Evolutionary conservation across 2,888 invertebrate genomes (phyloP).

Genomic region (Bhutanitis thaidina): DNA sequence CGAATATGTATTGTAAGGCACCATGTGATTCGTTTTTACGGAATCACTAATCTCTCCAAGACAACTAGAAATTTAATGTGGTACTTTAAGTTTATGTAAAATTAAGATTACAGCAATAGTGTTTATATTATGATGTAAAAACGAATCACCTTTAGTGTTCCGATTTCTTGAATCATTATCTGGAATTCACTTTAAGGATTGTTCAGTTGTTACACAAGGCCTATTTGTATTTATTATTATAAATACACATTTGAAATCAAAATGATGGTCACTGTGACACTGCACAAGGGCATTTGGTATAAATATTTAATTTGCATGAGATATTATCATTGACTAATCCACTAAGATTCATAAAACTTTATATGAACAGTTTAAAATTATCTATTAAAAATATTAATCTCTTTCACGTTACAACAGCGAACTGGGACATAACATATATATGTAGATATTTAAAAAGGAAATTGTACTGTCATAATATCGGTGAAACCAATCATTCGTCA

Average conservation of each 20-base stretch:
- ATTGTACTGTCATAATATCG: background rate
- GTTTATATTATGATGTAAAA: constrained; percentile 4
- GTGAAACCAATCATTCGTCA: background rate
- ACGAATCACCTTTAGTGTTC: constrained; percentile 15
- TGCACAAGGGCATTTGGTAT: constrained; percentile 7
- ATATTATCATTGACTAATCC: constrained; percentile 28
- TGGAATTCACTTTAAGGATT: background rate
- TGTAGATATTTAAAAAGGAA: constrained; percentile 5
- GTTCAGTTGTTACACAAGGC: constrained; percentile 1
- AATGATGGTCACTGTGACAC: background rate
- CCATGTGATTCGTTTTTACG: constrained; percentile 16
- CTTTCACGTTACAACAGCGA: constrained; percentile 33
- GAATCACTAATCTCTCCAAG: background rate
- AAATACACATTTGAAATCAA: background rate
- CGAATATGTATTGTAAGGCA: constrained; percentile 9
- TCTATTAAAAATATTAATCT: constrained; percentile 54
- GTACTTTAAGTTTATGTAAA: too few relatives aligned
- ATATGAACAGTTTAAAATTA: constrained; percentile 45
- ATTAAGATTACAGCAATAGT: background rate
- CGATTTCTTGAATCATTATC: background rate
- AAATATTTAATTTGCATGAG: constrained; percentile 10
- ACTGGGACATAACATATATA: constrained; percentile 26
- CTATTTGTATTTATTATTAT: background rate
- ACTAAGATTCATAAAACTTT: constrained; percentile 45
- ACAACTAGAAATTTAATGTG: too few relatives aligned